Percentiles rank a stretch among this genome's conserved stretches.
phyloP scores from a whole-genome alignment of 2,797 vertebrate species.

The Neosilurus mollespiculum region DNA sequence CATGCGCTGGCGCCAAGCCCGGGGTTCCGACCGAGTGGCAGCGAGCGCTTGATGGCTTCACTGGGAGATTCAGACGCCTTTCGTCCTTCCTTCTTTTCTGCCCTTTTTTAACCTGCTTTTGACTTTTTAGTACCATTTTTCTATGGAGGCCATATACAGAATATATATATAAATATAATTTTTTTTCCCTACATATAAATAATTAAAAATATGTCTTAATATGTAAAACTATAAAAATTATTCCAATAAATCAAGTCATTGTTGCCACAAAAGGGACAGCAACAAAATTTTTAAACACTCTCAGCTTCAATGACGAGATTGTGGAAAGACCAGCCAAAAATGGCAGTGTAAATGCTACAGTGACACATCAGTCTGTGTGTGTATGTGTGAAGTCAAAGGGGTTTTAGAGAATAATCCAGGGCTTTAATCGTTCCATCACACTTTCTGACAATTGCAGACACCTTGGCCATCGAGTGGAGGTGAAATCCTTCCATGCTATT shows the following conservation, averaged over 20 bases:
- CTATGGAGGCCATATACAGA: not conserved
- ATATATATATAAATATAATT: no score
- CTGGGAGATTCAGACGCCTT: constrained; percentile 39
- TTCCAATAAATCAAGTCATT: not conserved
- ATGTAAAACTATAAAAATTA: not conserved
- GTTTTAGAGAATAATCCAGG: constrained; percentile 21
- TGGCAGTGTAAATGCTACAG: constrained; percentile 16
- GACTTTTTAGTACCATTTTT: not conserved
- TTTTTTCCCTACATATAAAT: no score
- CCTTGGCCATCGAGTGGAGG: not conserved
- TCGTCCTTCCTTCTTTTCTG: constrained; percentile 30
- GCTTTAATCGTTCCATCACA: constrained; percentile 25
- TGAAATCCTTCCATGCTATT: constrained; percentile 12
- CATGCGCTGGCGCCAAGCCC: constrained; percentile 55
- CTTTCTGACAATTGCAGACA: constrained; percentile 21
- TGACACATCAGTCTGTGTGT: constrained; percentile 22
- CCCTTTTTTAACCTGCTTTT: not conserved
- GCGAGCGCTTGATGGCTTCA: constrained; percentile 41
- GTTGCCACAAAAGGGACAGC: not conserved
- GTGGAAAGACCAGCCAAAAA: constrained; percentile 20
- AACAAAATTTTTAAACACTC: not conserved
- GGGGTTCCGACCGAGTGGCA: constrained; percentile 52
- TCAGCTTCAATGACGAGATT: not conserved
- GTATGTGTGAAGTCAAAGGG: not conserved
- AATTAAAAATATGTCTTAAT: not conserved